Percentiles rank a stretch among this genome's conserved stretches.
These are phyloP conservation scores for Phylloscopus whistleri DNA, from an alignment of 2,113 vertebrate species.

Conservation along the genomic window DNA sequence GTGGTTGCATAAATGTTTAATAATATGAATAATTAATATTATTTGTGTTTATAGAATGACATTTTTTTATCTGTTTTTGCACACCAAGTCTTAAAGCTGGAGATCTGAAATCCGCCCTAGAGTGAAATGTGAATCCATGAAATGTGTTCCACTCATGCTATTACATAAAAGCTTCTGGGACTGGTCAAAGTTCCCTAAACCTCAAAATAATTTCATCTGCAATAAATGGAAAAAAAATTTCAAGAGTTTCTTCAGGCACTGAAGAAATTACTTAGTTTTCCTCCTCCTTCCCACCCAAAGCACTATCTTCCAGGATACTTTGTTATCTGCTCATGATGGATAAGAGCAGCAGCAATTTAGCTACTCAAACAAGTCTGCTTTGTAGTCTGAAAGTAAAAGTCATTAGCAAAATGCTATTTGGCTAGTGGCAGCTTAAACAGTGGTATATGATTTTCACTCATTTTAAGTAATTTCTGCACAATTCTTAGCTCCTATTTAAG, in stretches of 20 bases:
- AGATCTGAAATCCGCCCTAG: background rate
- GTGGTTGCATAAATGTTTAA: background rate
- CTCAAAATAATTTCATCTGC: background rate
- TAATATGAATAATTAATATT: background rate
- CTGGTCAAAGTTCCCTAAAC: background rate
- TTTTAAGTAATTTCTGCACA: conserved; percentile 38
- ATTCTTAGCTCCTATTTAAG: conserved; percentile 4
- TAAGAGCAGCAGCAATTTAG: conserved; percentile 19
- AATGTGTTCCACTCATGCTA: background rate
- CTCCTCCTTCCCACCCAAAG: background rate
- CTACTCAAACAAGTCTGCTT: conserved; percentile 33
- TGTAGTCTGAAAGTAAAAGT: conserved; percentile 31
- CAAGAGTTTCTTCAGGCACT: background rate
- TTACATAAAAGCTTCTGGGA: background rate
- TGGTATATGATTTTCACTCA: conserved; percentile 36
- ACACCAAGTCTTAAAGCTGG: background rate
- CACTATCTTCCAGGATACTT: background rate
- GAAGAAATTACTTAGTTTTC: background rate
- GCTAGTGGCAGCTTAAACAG: conserved; percentile 22
- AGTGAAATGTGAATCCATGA: background rate
- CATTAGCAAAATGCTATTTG: conserved; percentile 41
- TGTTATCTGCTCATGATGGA: background rate
- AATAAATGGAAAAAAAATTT: background rate
- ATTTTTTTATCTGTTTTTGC: background rate
- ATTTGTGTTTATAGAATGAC: background rate